A percentile compares a stretch with the other conserved stretches of the same genome.
Conservation (phyloP, 1,140 invertebrate species). For the Melanaphis sacchari region DNA sequence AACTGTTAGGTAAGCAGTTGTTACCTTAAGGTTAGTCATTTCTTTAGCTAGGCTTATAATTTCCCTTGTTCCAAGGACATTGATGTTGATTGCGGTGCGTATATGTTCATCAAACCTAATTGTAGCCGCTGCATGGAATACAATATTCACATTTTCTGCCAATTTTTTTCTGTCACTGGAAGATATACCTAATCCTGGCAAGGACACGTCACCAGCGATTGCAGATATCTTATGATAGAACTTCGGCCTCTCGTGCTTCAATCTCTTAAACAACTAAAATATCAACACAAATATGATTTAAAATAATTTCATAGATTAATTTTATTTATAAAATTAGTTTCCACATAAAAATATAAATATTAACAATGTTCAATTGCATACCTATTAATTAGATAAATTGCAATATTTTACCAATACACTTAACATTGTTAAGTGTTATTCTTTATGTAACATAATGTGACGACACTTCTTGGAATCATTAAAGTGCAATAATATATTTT, state of each 20-base stretch:
- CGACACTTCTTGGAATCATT: neutral
- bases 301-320: neutral
- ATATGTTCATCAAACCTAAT: conserved; percentile 76
- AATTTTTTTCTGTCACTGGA: conserved; percentile 64
- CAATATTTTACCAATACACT: neutral
- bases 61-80: conserved; percentile 73
- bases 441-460: neutral
- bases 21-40: conserved; percentile 72
- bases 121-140: conserved; percentile 76
- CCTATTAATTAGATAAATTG: neutral
- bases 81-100: conserved; percentile 71
- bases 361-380: too few relatives aligned
- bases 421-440: neutral
- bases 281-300: conserved; percentile 59
- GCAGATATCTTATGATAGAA: conserved; percentile 66
- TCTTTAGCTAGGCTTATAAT: conserved; percentile 71
- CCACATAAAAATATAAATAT: neutral
- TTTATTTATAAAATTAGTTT: neutral
- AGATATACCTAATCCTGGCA: conserved; percentile 66
- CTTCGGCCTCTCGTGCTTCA: conserved; percentile 64
- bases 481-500: neutral
- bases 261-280: conserved; percentile 61
- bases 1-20: neutral
- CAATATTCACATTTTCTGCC: conserved; percentile 71
- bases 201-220: conserved; percentile 69